These are phyloP conservation scores for Channallabes apus DNA, from an alignment of 2,797 vertebrate genomes.

Conservation along the genomic window DNA sequence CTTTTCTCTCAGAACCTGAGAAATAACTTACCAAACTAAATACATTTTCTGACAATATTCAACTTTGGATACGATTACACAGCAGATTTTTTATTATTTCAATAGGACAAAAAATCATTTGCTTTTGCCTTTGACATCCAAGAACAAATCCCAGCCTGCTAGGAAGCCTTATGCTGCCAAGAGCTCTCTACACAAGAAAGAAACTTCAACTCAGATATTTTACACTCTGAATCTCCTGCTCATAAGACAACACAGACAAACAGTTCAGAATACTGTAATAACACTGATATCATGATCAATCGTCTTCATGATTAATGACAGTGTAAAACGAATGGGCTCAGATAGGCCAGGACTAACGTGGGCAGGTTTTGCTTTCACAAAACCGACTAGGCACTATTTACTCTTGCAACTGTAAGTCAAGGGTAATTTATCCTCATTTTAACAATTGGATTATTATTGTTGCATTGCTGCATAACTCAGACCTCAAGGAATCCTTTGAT, in stretches of 20 bases:
- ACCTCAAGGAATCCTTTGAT: background rate
- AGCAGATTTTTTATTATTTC: background rate
- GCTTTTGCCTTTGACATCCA: background rate
- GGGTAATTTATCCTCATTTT: background rate
- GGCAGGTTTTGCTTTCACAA: background rate
- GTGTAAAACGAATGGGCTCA: background rate
- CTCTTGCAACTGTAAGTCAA: background rate
- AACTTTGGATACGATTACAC: background rate
- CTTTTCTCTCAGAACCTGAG: slow-evolving; percentile 46
- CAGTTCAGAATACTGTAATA: background rate
- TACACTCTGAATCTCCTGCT: too few relatives aligned
- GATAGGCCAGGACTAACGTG: background rate
- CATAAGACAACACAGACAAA: too few relatives aligned
- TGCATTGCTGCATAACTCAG: too few relatives aligned
- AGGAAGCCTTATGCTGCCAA: slow-evolving; percentile 44
- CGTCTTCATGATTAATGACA: background rate
- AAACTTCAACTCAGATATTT: background rate
- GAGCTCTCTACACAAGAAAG: slow-evolving; percentile 36
- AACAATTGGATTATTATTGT: too few relatives aligned
- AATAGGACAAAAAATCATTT: background rate
- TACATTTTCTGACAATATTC: background rate
- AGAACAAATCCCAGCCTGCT: slow-evolving; percentile 37
- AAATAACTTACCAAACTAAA: background rate
- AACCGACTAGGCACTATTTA: background rate
- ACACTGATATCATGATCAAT: background rate